Evolutionary conservation across 1,140 invertebrate species (phyloP), one percentile per base, ranked within the genome.

Genomic region (Lepidurus arcticus): DNA sequence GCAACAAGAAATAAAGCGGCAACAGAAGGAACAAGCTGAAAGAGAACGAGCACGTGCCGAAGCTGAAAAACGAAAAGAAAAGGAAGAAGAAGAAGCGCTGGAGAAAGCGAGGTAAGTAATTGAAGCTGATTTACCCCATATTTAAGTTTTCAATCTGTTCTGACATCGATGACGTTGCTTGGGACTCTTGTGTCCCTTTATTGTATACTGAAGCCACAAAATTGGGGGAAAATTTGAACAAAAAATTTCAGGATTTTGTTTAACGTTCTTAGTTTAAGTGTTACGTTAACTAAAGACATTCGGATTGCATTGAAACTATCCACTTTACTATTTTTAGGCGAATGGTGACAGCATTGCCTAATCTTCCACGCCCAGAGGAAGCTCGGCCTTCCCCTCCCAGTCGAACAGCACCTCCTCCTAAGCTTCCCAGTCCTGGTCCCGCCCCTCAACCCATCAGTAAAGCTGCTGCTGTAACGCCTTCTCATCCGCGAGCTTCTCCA

Each of bases 1-100:
- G 84, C 92, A 93, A 82, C 91, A 94, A 83, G 92, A 94, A 82
- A 85, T 92, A 82, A 88, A 92, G 44, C 84, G 90, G 80, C 86
- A 88, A 81, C 91, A 94, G 84, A 93, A 94, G 83, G 93, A 96
- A 84, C 92, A 93, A 82, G 92, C 90, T 0, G 93, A 95, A 81
- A 89, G 90, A 83, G 93, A 96, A 85, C 86, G 93, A 83, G 85
- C 91, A 78, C 87, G 93, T 8, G 89, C 91, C 82, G 93, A 94
- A 84, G 92, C 88, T 79, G 94, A 94, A 82, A 89, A 90, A 85
- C 88, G 91, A 83, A 88, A 90, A 81, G 90, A 91, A 82, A 86
- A 91, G 80, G 93, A 95, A 81, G 92, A 95, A 79, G 93, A 95
- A 80, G 92, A 93, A 81, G 89, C 89, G 1, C 82, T 93, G 75